These are phyloP conservation scores for Aphaenogaster ashmeadi DNA, from an alignment of 1,140 invertebrate species.

Conservation along the genomic window DNA sequence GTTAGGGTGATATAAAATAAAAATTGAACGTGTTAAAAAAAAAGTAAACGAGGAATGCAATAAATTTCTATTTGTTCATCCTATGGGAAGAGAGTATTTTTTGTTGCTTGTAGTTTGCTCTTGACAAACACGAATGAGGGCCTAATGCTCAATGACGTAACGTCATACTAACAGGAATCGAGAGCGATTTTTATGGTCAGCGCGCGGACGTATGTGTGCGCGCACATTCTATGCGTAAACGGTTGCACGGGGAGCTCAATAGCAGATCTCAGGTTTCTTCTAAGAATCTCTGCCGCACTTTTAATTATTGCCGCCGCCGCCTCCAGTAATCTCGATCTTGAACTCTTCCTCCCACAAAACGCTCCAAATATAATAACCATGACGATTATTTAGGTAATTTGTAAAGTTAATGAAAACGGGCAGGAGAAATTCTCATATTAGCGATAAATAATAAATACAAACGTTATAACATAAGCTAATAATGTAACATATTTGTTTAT, in stretches of 20 bases:
- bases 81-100: background rate
- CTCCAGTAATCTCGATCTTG: constrained; percentile 43
- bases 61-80: background rate
- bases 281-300: constrained; percentile 64
- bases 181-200: constrained; percentile 37
- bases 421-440: background rate
- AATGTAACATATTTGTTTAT: background rate
- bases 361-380: background rate
- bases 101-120: background rate
- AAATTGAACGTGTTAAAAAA: background rate
- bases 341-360: constrained; percentile 12
- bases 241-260: constrained; percentile 48
- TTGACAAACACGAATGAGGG: constrained; percentile 19
- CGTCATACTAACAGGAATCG: constrained; percentile 47
- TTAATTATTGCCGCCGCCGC: constrained; percentile 43
- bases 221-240: constrained; percentile 48
- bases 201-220: background rate
- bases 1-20: background rate
- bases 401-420: background rate
- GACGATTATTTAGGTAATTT: constrained; percentile 13
- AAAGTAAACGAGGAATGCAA: background rate
- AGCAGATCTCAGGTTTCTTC: constrained; percentile 77
- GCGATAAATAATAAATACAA: constrained; percentile 1
- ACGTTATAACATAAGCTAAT: background rate
- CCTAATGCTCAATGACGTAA: constrained; percentile 47